These are phyloP conservation scores for Coreoperca whiteheadi DNA, from an alignment of 2,113 vertebrate species.

Conservation along the genomic window DNA sequence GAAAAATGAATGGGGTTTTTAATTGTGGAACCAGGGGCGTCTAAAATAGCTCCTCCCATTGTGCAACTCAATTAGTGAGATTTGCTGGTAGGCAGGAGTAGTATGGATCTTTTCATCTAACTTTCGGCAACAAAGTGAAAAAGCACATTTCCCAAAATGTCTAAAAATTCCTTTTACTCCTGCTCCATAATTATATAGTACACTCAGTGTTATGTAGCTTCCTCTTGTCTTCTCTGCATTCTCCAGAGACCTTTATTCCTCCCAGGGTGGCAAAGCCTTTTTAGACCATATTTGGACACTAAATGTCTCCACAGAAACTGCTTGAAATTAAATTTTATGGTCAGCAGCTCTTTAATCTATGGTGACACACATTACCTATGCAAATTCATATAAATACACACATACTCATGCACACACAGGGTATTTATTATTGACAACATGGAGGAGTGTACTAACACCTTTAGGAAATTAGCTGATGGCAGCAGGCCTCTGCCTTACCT, in stretches of 20 bases:
- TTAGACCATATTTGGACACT: not conserved
- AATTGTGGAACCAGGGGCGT: not conserved
- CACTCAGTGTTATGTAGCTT: not conserved
- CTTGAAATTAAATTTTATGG: slow-evolving; percentile 30
- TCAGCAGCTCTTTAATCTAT: slow-evolving; percentile 54
- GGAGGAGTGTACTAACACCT: slow-evolving; percentile 61
- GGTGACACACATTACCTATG: slow-evolving; percentile 30
- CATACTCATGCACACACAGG: slow-evolving; percentile 18
- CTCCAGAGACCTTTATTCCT: not conserved
- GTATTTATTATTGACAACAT: slow-evolving; percentile 37
- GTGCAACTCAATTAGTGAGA: not conserved
- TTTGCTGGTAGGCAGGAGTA: not conserved
- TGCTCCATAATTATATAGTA: not conserved
- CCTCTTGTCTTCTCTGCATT: slow-evolving; percentile 7
- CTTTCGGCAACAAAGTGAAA: not conserved
- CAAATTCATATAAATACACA: slow-evolving; percentile 40
- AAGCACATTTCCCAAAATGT: not conserved
- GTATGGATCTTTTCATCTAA: not conserved
- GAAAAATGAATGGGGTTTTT: not conserved
- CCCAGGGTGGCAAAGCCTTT: not conserved
- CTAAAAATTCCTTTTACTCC: not conserved
- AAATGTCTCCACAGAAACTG: slow-evolving; percentile 16
- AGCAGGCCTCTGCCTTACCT: slow-evolving; percentile 67
- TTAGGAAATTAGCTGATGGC: slow-evolving; percentile 71
- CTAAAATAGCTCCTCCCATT: not conserved